Evolutionary conservation across 1,140 invertebrate genomes (phyloP), one percentile per base, ranked within the genome.

Genomic region (Euglossa dilemma): DNA sequence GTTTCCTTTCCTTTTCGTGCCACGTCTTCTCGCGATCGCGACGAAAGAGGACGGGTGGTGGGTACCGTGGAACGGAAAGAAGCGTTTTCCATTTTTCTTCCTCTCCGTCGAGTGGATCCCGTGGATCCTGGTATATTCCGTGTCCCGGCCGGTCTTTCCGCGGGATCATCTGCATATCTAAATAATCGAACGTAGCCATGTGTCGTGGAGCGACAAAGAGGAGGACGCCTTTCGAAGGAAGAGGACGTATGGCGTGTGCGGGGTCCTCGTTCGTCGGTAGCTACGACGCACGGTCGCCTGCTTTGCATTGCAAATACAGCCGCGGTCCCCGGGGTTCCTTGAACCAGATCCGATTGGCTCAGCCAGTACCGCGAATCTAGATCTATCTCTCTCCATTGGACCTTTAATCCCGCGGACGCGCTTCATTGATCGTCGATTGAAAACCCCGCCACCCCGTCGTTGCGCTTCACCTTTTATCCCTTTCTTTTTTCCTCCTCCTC

Each of bases 311-410:
- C 93, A 94, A 94, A 94, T 94, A 74, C 70, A 64, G 66, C 85
- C 80, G 90, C 71, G 72, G 76, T 85, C 76, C 86, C 85, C 84
- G 85, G 93, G 93, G 92, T 94, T 94, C 93, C 93, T 94, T 94
- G 93, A 93, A 94, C 93, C 93, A 94, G 91, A 94, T 94, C 92
- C 93, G 92, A 94, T 94, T 93, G 93, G 93, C 91, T 91, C 87
- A 90, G 92, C 87, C 91, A 87, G 89, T 93, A 93, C 90, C 92
- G 92, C 91, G 92, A 94, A 94, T 94, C 93, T 93, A 93, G 92
- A 93, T 94, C 93, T 92, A 93, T 94, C 93, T 92, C 91, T 90
- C 90, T 91, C 87, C 87, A 90, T 92, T 93, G 90, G 92, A 84
- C 90, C 90, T 93, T 91, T 93, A 93, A 93, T 93, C 89, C 89